A percentile compares a stretch with the other conserved stretches of the same genome.
These are phyloP conservation scores for Onychostoma macrolepis DNA, from an alignment of 2,113 vertebrate genomes.

Conservation along the genomic window DNA sequence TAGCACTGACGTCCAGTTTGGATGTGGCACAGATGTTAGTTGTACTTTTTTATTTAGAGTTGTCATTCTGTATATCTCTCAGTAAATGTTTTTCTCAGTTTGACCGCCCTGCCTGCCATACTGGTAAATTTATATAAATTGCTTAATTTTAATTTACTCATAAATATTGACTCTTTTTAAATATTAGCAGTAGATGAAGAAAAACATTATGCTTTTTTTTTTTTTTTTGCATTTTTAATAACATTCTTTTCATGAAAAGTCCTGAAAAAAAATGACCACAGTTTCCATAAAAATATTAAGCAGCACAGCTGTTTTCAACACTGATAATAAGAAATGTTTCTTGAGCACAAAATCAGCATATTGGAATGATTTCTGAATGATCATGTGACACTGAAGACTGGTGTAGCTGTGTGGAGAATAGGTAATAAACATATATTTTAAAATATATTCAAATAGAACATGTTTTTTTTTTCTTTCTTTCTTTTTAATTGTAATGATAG, in stretches of 20 bases:
- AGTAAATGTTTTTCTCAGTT: slow-evolving; percentile 9
- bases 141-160: too few species aligned
- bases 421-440: too few species aligned
- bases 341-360: too few species aligned
- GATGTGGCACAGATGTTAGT: slow-evolving; percentile 30
- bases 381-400: background rate
- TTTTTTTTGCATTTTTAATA: too few species aligned
- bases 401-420: background rate
- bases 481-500: too few species aligned
- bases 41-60: background rate
- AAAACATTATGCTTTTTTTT: background rate
- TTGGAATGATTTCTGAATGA: background rate
- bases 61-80: background rate
- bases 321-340: too few species aligned
- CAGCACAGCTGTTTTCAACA: background rate
- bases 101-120: background rate
- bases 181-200: background rate
- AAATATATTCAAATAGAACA: too few species aligned
- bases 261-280: background rate
- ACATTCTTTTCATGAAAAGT: background rate
- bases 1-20: slow-evolving; percentile 28
- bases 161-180: background rate
- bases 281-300: background rate
- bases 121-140: background rate
- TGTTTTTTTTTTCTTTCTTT: too few species aligned